phyloP scores from a whole-genome alignment of 2,888 invertebrate genomes.

The Coenonympha arcania region DNA sequence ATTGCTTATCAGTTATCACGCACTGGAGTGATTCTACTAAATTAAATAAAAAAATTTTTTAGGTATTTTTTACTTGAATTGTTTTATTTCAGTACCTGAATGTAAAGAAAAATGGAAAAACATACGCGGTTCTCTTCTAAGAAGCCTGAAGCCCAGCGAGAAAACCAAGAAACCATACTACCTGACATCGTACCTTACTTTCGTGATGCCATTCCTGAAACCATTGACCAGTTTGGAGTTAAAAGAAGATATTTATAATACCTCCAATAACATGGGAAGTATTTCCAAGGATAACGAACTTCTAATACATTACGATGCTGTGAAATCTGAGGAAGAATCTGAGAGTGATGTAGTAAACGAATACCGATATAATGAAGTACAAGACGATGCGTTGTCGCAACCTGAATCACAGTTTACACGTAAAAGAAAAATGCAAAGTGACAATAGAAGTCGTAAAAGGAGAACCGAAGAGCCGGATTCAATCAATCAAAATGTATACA shows the following conservation, averaged over 20 bases:
- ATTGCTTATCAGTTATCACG: too few species aligned
- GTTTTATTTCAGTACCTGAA: conserved; percentile 14
- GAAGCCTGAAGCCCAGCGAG: conserved; percentile 34
- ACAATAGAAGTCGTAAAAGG: background rate
- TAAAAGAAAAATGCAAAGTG: conserved; percentile 11
- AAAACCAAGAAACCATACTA: conserved; percentile 40
- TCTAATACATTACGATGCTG: conserved; percentile 13
- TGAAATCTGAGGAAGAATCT: conserved; percentile 19
- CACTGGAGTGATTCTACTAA: too few species aligned
- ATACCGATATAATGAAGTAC: background rate
- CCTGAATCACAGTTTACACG: conserved; percentile 1
- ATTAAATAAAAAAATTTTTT: background rate
- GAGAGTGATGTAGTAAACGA: conserved; percentile 5
- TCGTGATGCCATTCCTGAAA: conserved; percentile 38
- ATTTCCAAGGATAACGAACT: conserved; percentile 17
- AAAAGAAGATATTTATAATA: conserved; percentile 16
- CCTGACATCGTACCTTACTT: conserved; percentile 34
- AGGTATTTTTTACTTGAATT: background rate
- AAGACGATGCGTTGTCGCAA: conserved; percentile 3
- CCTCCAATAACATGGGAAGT: conserved; percentile 3
- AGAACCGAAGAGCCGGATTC: background rate
- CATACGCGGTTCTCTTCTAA: conserved; percentile 35
- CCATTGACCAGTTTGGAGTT: conserved; percentile 19
- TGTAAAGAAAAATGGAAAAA: conserved; percentile 11
- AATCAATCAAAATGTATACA: background rate